phyloP scores from a whole-genome alignment of 2,797 vertebrate species.

The Pseudomugil tenellus region DNA sequence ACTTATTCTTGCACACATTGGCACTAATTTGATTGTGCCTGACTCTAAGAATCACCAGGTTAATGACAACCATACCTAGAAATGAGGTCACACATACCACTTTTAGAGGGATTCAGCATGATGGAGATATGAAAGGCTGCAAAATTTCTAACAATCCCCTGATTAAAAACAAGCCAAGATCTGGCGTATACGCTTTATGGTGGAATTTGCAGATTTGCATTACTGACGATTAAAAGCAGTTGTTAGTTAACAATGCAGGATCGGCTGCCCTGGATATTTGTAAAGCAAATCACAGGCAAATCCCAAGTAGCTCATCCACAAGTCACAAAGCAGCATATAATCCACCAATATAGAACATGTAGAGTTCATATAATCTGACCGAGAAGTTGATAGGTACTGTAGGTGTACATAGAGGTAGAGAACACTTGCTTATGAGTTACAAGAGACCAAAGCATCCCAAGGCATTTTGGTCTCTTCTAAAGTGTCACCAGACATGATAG shows the following conservation, averaged over 20 bases:
- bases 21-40: slow-evolving; percentile 21
- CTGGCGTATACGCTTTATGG: not conserved
- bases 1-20: slow-evolving; percentile 7
- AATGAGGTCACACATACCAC: not conserved
- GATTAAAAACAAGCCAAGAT: not conserved
- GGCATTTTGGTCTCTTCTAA: slow-evolving; percentile 1
- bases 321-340: slow-evolving; percentile 17
- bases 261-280: slow-evolving; percentile 43
- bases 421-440: not conserved
- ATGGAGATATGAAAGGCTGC: not conserved
- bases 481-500: slow-evolving; percentile 20
- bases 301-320: slow-evolving; percentile 8
- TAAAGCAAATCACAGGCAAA: slow-evolving; percentile 66
- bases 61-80: not conserved
- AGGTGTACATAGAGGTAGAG: not conserved
- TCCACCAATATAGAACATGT: slow-evolving; percentile 8
- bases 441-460: slow-evolving; percentile 12
- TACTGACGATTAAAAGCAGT: slow-evolving; percentile 29
- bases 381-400: not conserved
- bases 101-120: not conserved
- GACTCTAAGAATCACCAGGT: not conserved
- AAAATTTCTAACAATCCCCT: not conserved
- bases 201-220: slow-evolving; percentile 23
- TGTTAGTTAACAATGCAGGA: slow-evolving; percentile 37
- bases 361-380: slow-evolving; percentile 1